A percentile compares a stretch with the other conserved stretches of the same genome.
Conservation (phyloP, 2,797 vertebrate genomes). For the Alosa sapidissima region DNA sequence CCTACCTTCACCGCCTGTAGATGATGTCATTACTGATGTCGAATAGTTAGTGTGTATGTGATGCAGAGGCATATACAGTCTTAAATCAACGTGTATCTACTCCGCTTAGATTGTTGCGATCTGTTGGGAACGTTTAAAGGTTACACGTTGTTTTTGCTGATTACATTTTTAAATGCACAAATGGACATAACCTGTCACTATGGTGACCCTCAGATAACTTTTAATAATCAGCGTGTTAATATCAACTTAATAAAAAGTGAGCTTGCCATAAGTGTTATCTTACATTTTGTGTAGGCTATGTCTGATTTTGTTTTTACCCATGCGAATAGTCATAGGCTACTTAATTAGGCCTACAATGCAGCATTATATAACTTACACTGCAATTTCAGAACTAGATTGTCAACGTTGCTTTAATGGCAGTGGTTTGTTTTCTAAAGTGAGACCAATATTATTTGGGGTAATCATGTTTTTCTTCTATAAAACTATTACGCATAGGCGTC, state of each 20-base stretch:
- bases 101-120: neutral
- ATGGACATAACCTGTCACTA: neutral
- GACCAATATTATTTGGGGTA: neutral
- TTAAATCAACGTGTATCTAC: neutral
- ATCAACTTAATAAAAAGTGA: neutral
- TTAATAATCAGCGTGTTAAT: neutral
- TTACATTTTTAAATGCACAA: neutral
- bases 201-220: neutral
- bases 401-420: neutral
- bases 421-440: neutral
- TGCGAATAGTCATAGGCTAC: neutral
- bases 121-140: neutral
- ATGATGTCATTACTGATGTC: neutral
- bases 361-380: neutral
- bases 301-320: neutral
- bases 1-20: neutral
- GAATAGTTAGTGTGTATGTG: neutral
- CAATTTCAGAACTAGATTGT: neutral
- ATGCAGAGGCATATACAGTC: neutral
- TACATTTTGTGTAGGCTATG: neutral
- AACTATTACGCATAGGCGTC: neutral
- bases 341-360: neutral
- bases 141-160: neutral
- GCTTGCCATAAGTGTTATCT: neutral
- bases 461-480: neutral